Evolutionary conservation across 2,797 vertebrate species (phyloP).

Genomic region (Bovichtus diacanthus): DNA sequence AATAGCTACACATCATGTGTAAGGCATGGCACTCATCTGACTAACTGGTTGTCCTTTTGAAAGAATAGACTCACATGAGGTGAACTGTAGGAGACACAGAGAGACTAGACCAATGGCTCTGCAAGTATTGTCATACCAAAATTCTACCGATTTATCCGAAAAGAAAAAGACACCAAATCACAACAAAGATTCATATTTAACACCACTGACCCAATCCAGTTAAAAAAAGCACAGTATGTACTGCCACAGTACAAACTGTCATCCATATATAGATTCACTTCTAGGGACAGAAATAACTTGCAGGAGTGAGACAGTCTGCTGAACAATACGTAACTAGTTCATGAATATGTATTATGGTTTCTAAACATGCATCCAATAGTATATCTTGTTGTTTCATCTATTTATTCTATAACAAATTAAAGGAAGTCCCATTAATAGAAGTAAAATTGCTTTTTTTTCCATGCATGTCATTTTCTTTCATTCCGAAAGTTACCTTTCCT

Average conservation of each 20-base stretch:
- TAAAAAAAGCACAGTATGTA: background rate
- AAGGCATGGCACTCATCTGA: conserved; percentile 38
- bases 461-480: background rate
- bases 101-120: background rate
- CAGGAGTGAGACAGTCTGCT: no score
- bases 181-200: background rate
- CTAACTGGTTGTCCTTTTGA: background rate
- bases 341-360: background rate
- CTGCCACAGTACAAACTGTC: background rate
- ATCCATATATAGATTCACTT: background rate
- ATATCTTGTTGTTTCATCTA: no score
- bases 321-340: background rate
- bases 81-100: background rate
- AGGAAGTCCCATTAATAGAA: no score
- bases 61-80: background rate
- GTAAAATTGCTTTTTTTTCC: no score
- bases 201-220: background rate
- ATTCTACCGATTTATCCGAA: background rate
- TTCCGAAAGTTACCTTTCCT: background rate
- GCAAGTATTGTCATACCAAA: background rate
- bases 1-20: conserved; percentile 22
- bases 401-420: background rate
- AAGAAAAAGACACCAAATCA: background rate
- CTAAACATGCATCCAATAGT: background rate
- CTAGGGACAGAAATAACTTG: no score